Conservation (phyloP, 2,797 vertebrate species). For the Steatocranus sp. region DNA sequence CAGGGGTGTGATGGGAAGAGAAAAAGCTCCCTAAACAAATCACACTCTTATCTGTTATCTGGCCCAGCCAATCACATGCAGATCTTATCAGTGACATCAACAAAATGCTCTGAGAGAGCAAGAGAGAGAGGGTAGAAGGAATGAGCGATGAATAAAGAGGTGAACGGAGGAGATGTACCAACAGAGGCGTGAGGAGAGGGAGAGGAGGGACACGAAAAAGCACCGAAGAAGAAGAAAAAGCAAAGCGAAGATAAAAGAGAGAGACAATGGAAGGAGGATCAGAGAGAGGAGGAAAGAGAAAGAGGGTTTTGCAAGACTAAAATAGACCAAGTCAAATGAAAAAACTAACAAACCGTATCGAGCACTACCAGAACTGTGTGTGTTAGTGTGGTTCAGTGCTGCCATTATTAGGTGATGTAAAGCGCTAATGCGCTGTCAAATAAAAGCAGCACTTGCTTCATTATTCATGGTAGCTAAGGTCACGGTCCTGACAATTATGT, state of each 20-base stretch:
- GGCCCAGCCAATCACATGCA: conserved; percentile 50
- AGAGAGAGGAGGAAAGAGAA: conserved; percentile 34
- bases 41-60: conserved; percentile 42
- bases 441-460: conserved; percentile 43
- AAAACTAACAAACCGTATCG: conserved; percentile 57
- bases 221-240: neutral
- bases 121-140: neutral
- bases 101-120: conserved; percentile 8
- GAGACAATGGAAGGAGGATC: conserved; percentile 47
- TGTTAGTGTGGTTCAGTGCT: conserved; percentile 27
- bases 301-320: conserved; percentile 47
- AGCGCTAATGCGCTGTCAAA: conserved; percentile 45
- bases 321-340: conserved; percentile 66
- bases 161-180: neutral
- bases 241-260: conserved; percentile 28
- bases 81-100: conserved; percentile 52
- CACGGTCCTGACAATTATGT: neutral
- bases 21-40: conserved; percentile 43
- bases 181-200: neutral
- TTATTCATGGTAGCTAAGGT: conserved; percentile 54
- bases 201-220: neutral
- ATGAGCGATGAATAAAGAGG: neutral
- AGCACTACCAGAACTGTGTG: conserved; percentile 16
- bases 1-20: conserved; percentile 21
- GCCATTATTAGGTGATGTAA: conserved; percentile 47